Evolutionary conservation across 2,113 vertebrate species (phyloP), one percentile per base, ranked within the genome.

Genomic region (Lates calcarifer): DNA sequence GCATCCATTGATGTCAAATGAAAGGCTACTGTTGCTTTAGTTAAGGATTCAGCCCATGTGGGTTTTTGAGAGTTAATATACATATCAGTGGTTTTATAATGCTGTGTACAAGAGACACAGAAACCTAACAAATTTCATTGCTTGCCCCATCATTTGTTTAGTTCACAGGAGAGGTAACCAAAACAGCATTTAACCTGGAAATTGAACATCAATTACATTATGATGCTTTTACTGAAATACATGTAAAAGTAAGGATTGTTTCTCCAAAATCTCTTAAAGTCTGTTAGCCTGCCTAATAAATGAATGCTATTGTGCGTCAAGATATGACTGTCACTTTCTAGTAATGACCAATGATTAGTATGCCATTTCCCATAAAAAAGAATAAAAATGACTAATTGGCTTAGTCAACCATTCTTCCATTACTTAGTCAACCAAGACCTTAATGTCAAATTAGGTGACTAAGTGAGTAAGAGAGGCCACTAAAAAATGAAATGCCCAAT

Each of bases 261-360:
- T 41, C 35, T 31, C 9, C 31, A 22, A 9, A 18, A 45, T 58
- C 12, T 60, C 29, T 28, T 57, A 31, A 45, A 47, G 1, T 26
- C 17, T 2, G 15, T 6, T 26, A 24, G n/a, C 13, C 35, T 47
- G 29, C 20, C 43, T 60, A 18, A 57, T 29, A 18, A 62, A 43
- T 49, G 18, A 45, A 33, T 35, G 2, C 13, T 26, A 41, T n/a
- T 55, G 22, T 43, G 6, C 22, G 51, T 73, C 2, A 37, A 17
- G 6, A 47, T 41, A 17, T 73, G 35, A 72, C 15, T 10, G 49
- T 57, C 2, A 31, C 35, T 75, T 84, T 17, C 28, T 65, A 68
- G 33, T 64, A 57, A 67, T 14, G 69, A 67, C 64, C 26, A 47
- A 22, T 81, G 80, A 47, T 35, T 63, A 58, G 37, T 41, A 1